phyloP scores from a whole-genome alignment of 2,113 vertebrate species.

The Cricetomys ansorgei region DNA sequence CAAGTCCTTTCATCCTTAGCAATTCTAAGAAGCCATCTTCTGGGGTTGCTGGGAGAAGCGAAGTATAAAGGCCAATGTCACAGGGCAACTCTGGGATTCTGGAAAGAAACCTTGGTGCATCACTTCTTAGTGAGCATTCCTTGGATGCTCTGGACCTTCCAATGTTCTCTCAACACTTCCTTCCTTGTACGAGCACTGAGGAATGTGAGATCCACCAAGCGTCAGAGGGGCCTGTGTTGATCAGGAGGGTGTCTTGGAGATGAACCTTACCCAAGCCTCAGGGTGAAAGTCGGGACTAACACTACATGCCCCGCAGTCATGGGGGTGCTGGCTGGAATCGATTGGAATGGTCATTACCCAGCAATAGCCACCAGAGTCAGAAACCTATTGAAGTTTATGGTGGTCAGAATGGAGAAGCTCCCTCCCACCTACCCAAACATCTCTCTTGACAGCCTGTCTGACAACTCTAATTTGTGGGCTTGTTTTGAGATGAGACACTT shows the following conservation, averaged over 20 bases:
- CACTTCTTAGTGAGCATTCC: not conserved
- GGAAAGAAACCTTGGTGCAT: not conserved
- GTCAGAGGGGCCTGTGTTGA: not conserved
- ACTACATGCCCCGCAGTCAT: not conserved
- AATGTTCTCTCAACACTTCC: not conserved
- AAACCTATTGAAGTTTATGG: not conserved
- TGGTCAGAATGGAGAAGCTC: not conserved
- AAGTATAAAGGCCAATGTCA: not conserved
- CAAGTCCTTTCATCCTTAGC: not conserved
- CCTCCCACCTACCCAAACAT: not conserved
- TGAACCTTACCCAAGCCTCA: not conserved
- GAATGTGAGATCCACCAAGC: no score
- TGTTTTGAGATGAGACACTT: not conserved
- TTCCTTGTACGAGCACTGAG: not conserved
- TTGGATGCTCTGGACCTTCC: not conserved
- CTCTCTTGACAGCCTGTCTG: not conserved
- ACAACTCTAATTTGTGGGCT: not conserved
- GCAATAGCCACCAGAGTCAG: not conserved
- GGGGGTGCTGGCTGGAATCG: not conserved
- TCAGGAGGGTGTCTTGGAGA: not conserved
- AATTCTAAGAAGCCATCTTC: conserved; percentile 21
- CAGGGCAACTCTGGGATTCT: not conserved
- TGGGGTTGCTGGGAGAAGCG: not conserved
- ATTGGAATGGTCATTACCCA: no score
- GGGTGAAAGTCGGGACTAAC: not conserved